Evolutionary conservation across 2,888 invertebrate species (phyloP).

Genomic region (Lasioglossum morio): DNA sequence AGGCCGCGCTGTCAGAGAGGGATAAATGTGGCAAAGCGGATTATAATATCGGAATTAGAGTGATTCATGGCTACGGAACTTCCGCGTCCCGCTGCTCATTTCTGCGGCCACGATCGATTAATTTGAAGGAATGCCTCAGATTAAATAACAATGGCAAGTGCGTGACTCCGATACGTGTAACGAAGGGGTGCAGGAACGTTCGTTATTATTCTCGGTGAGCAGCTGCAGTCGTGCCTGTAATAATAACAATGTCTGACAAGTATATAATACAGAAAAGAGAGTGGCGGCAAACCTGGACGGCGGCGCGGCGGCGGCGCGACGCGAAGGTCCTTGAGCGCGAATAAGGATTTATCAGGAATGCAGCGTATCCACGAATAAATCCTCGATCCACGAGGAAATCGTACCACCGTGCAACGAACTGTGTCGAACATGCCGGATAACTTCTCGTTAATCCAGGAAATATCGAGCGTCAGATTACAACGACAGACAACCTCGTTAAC

Average conservation of each 20-base stretch:
- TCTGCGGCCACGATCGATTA: slow-evolving; percentile 34
- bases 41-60: slow-evolving; percentile 6
- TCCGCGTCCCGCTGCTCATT: slow-evolving; percentile 14
- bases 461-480: slow-evolving; percentile 51
- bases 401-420: slow-evolving; percentile 18
- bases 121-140: slow-evolving; percentile 57
- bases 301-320: slow-evolving; percentile 30
- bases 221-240: slow-evolving; percentile 62
- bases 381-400: slow-evolving; percentile 56
- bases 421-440: slow-evolving; percentile 50
- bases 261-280: slow-evolving; percentile 64
- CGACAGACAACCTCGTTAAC: slow-evolving; percentile 54
- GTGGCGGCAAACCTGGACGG: slow-evolving; percentile 52
- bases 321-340: slow-evolving; percentile 62
- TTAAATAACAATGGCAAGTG: slow-evolving; percentile 59
- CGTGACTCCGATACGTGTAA: slow-evolving; percentile 57
- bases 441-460: slow-evolving; percentile 52
- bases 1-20: neutral
- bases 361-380: slow-evolving; percentile 58
- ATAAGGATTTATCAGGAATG: slow-evolving; percentile 63
- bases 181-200: slow-evolving; percentile 58
- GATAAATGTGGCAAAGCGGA: neutral
- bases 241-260: slow-evolving; percentile 64
- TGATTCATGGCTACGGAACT: slow-evolving; percentile 12
- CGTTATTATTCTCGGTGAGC: slow-evolving; percentile 62